Evolutionary conservation across 2,113 vertebrate species (phyloP), one percentile per base, ranked within the genome.

Genomic region (Brachypodius melanocephalos): DNA sequence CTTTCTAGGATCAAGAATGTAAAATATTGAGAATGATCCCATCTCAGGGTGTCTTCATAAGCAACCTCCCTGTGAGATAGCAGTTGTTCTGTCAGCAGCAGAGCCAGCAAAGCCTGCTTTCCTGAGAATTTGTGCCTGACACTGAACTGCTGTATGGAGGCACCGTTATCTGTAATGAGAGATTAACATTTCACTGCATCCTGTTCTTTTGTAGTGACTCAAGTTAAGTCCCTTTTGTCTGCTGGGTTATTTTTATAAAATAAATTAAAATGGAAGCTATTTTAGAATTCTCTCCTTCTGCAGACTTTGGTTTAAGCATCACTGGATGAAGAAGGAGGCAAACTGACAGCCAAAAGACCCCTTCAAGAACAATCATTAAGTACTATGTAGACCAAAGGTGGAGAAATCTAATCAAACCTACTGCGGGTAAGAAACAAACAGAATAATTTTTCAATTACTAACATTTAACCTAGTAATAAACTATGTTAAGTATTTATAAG

Each of bases 1-100:
- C 25, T 73, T 88, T 69, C 75, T 63, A 59, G 15, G 29, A 91
- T 81, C 94, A 96, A 95, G 93, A 96, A 96, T 95, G 85, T 85
- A 66, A 96, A 88, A 79, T 57, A 52, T 48, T 88, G 88, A 91
- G 89, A 90, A 80, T 52, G 34, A 94, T 80, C 67, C 78, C 79
- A 38, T 86, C 63, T 69, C 43, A 0, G 49, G 17, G 19, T 90
- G 36, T 79, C 63, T 73, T 94, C 85, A 19, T 72, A 79, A 77
- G 59, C 63, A 91, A 42, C 69, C 63, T 89, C 94, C 89, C 85
- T 55, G 20, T 40, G 45, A 95, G 93, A 95, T 77, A 93, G 87
- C 34, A 81, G 46, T 68, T 55, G 34, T 16, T 74, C 57, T 85
- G 48, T 36, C 59, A 89, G 22, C 8, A 15, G 80, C 61, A 89